Base-by-base conservation (phyloP, 2,888 invertebrate species). In the Nymphalis urticae region DNA sequence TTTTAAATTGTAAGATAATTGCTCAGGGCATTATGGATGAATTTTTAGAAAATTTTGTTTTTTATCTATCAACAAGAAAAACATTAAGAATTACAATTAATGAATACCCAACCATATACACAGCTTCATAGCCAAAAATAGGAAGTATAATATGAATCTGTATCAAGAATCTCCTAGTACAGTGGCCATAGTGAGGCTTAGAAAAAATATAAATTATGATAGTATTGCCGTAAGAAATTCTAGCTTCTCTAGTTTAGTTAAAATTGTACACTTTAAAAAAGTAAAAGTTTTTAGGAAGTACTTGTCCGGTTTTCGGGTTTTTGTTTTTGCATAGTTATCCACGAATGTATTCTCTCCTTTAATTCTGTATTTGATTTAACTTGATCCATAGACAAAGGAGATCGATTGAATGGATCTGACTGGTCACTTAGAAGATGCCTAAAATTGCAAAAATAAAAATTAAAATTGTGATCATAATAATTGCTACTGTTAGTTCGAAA, bases 361-460 rank as follows among this genome's bases (percentile, higher is more conserved):
- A 98, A 94, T 73, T 97, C 96, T 0, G 89, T 93, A 83, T 97
- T 95, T 0, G 98, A 95, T 80, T 95, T 95, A 0, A 99, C 95
- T 94, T 97, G 97, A 81, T 98, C 97, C 97, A 99, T 97, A 0
- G 97, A 97, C 19, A 99, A 93, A 0, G 98, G 97, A 13, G 97
- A 96, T 50, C 98, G 95, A 90, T 98, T 99, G 87, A 99, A 99
- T 0, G 98, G 98, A 90, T 99, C 98, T 0, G 97, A 96, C 85
- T 98, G 98, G 87, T 99, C 98, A 82, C 98, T 98, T 70, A 96
- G 89, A 73, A 97, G 93, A 88, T 98, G 98, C 75, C 97, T 96
- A 87, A 70, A 93, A 88, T 27, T 69, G 32, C 71, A 50, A 32
- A 53, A 42, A 17, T 13, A 21, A 27, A 64, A 62, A 24, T 61